These are phyloP conservation scores for Hirtodrosophila alboralis DNA, from an alignment of 2,888 invertebrate genomes.

Conservation along the genomic window DNA sequence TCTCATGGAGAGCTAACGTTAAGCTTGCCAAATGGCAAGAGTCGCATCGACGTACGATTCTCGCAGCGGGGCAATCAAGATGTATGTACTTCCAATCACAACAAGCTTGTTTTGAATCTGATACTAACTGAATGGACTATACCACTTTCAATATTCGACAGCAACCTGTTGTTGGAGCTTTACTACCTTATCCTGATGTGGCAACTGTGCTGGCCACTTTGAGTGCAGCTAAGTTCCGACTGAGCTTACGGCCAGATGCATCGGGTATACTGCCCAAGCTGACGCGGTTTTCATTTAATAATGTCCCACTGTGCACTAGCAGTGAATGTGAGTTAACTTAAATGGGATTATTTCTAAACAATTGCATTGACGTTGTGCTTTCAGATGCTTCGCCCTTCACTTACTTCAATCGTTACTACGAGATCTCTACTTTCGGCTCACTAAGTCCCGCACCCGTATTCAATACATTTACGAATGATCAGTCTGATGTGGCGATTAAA, in stretches of 20 bases:
- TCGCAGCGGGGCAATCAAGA: constrained; percentile 38
- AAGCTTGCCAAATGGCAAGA: constrained; percentile 46
- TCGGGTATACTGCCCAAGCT: constrained; percentile 53
- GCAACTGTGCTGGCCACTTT: constrained; percentile 2
- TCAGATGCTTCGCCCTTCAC: constrained; percentile 41
- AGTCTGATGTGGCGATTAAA: constrained; percentile 25
- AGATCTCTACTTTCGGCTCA: constrained; percentile 2
- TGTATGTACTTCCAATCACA: constrained; percentile 38
- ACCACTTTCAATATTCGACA: constrained; percentile 13
- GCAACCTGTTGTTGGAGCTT: constrained; percentile 46
- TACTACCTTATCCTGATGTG: constrained; percentile 57
- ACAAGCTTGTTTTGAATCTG: constrained; percentile 6
- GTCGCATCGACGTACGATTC: constrained; percentile 61
- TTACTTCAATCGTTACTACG: constrained; percentile 56
- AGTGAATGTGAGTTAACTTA: constrained; percentile 57
- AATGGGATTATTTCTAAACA: background rate
- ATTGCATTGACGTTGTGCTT: background rate
- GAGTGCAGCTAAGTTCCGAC: constrained; percentile 41
- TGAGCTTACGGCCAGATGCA: constrained; percentile 39
- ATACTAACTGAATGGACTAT: background rate
- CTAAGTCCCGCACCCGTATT: background rate
- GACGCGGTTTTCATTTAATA: constrained; percentile 42
- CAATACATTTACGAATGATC: constrained; percentile 5
- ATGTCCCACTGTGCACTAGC: constrained; percentile 36
- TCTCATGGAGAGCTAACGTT: constrained; percentile 60